Evolutionary conservation across 2,113 vertebrate species (phyloP), one percentile per base, ranked within the genome.

Genomic region (Pontoporia blainvillei): DNA sequence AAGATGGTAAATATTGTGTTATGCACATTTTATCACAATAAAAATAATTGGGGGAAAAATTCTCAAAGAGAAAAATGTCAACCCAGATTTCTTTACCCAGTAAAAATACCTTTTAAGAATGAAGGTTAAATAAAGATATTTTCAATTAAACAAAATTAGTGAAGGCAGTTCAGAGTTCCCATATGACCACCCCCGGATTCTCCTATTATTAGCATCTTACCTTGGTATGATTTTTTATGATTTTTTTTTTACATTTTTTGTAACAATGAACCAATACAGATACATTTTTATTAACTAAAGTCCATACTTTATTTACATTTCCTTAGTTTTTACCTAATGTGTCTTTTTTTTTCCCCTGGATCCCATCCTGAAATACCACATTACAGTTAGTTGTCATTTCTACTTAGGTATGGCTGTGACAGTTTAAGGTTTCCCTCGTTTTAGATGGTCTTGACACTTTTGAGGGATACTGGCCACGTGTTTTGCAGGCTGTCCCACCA

Each of bases 401-500:
- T 52, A n/a, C 46, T 52, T 52, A 52, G 46, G 34, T 23, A n/a
- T 52, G 31, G 46, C 75, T 34, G 46, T 13, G 11, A n/a, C 31
- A 3, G 1, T 23, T 52, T 78, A n/a, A 52, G 41, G 3, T 78
- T 78, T 34, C 46, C 49, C 11, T n/a, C 21, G 6, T 54, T 54
- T 78, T 46, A 75, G 41, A 75, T 31, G 27, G 27, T 46, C 41
- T 75, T 46, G 72, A 31, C 27, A 75, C 41, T 31, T 75, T 31
- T 75, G 72, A 75, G 0, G 0, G 49, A 14, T 78, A 54, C 21
- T 0, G 1, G n/a, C 39, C 49, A 81, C 8, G n/a, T 3, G 0
- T 57, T 67, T 81, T 17, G 23, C 23, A 59, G 13, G 13, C 6
- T 10, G 34, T 36, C 7, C 76, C 52, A 57, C 21, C n/a, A 10